Conservation (phyloP, 1,140 invertebrate genomes). For the Pseudomyrmex pallidus region DNA sequence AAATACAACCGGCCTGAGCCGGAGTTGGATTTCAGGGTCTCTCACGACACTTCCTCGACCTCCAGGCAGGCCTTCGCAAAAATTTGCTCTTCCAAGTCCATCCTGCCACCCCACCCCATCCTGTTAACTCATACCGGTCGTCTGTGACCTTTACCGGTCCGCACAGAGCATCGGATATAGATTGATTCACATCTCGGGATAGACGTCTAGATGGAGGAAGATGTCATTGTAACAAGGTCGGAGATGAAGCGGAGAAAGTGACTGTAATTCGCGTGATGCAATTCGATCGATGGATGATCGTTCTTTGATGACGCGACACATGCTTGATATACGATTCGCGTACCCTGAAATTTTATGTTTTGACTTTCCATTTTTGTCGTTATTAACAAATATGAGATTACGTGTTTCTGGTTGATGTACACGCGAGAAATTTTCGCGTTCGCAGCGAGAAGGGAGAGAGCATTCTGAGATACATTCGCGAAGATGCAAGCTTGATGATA, state of each 20-base stretch:
- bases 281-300: conserved; percentile 16
- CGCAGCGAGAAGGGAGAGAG: neutral
- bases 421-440: neutral
- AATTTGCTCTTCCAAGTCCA: conserved; percentile 46
- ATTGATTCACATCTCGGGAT: conserved; percentile 60
- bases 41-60: conserved; percentile 45
- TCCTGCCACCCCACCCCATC: conserved; percentile 53
- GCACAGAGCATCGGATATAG: conserved; percentile 20
- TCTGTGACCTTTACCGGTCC: conserved; percentile 56
- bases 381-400: neutral
- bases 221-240: conserved; percentile 52
- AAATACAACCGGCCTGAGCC: conserved; percentile 8
- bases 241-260: conserved; percentile 49
- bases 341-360: neutral
- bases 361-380: neutral
- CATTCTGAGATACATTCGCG: neutral
- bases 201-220: conserved; percentile 15
- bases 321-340: neutral
- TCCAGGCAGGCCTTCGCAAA: conserved; percentile 58
- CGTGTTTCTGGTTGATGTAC: neutral
- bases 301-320: neutral
- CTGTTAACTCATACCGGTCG: conserved; percentile 57
- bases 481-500: neutral
- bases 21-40: conserved; percentile 46
- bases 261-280: conserved; percentile 40